phyloP scores from a whole-genome alignment of 2,888 invertebrate species.

The Ernsta delagoae region DNA sequence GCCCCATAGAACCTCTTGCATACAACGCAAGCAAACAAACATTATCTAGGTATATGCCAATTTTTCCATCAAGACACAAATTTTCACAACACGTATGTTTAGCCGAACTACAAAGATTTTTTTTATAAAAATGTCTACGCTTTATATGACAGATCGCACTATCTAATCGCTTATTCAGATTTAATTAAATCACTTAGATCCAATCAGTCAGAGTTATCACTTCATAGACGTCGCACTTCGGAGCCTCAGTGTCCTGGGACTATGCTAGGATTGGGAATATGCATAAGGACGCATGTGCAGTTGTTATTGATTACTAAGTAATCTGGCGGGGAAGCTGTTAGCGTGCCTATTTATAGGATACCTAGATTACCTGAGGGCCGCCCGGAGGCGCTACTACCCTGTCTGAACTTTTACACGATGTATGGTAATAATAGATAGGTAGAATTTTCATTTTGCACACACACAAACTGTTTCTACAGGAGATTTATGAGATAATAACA shows the following conservation, averaged over 20 bases:
- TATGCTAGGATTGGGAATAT: background rate
- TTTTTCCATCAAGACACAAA: background rate
- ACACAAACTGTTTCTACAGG: no score
- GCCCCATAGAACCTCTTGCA: background rate
- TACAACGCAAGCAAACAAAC: background rate
- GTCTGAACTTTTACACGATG: slow-evolving; percentile 5
- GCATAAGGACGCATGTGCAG: slow-evolving; percentile 34
- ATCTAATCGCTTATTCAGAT: background rate
- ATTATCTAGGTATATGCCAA: background rate
- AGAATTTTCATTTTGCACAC: no score
- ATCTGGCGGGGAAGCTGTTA: slow-evolving; percentile 10
- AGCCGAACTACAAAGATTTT: background rate
- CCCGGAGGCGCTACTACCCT: slow-evolving; percentile 4
- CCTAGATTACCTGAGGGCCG: slow-evolving; percentile 24
- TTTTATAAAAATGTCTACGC: background rate
- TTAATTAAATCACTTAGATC: background rate
- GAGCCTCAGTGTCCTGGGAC: background rate
- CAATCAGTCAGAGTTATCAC: background rate
- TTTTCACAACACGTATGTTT: background rate
- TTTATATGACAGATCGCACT: background rate
- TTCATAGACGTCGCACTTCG: background rate
- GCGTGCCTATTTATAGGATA: slow-evolving; percentile 26
- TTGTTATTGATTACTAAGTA: slow-evolving; percentile 25
- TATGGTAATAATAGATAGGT: no score
- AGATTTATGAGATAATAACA: no score